phyloP scores from a whole-genome alignment of 2,113 vertebrate genomes.

The Trogon surrucura region DNA sequence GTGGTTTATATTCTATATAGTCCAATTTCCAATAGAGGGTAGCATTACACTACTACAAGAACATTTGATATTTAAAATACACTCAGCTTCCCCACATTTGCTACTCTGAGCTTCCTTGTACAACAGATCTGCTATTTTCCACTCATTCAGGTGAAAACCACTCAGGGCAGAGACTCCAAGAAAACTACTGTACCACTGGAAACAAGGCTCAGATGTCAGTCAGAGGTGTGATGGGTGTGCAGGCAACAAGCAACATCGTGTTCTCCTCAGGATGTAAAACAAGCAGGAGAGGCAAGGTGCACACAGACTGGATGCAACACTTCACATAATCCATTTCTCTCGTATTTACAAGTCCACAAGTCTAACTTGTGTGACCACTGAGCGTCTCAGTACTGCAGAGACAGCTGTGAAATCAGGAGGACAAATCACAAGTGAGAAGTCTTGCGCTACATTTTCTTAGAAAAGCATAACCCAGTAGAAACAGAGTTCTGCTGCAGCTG shows the following conservation, averaged over 20 bases:
- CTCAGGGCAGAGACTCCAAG: neutral
- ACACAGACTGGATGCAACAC: neutral
- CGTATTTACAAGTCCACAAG: neutral
- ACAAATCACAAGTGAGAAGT: neutral
- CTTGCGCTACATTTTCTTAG: neutral
- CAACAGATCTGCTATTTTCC: neutral
- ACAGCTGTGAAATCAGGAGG: neutral
- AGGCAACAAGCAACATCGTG: neutral
- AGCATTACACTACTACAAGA: conserved; percentile 47
- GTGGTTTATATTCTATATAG: neutral
- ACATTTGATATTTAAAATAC: neutral
- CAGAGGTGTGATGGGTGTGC: neutral
- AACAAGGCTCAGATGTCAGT: neutral
- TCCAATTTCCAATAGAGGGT: conserved; percentile 60
- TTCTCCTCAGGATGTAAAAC: neutral
- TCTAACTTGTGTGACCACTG: neutral
- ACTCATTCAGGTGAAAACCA: neutral
- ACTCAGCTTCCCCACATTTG: neutral
- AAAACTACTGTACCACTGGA: neutral
- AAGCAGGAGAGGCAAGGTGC: neutral
- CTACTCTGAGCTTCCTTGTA: neutral
- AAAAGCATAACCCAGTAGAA: neutral
- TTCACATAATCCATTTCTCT: neutral
- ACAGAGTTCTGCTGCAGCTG: neutral
- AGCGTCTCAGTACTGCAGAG: neutral